Evolutionary conservation across 1,140 invertebrate species (phyloP).

Genomic region (Atta cephalotes): DNA sequence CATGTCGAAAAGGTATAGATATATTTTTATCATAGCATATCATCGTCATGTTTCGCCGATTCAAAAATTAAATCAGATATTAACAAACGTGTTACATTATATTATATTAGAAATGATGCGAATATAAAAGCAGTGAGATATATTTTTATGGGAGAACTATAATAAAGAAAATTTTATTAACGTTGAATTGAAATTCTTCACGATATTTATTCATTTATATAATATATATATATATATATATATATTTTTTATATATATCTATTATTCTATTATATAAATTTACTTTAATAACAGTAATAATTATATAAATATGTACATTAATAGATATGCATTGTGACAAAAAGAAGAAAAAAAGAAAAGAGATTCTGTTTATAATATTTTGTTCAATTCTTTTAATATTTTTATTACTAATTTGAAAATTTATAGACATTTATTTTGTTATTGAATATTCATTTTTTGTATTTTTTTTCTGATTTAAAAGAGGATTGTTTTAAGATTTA

Average conservation of each 20-base stretch:
- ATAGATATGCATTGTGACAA: not conserved
- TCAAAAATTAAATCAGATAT: not conserved
- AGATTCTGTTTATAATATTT: not conserved
- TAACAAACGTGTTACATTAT: not conserved
- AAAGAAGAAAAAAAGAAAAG: not conserved
- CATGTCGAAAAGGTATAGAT: not conserved
- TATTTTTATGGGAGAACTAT: not conserved
- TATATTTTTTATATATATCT: too few species aligned
- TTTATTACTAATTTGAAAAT: not conserved
- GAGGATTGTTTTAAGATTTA: not conserved
- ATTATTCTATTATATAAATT: not conserved
- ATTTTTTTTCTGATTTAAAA: not conserved
- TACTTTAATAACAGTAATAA: not conserved
- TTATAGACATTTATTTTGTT: not conserved
- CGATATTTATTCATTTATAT: not conserved
- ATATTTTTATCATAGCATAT: conserved; percentile 25
- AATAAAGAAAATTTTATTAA: not conserved
- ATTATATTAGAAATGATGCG: not conserved
- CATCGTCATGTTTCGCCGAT: conserved; percentile 1
- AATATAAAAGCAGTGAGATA: not conserved
- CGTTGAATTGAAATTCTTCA: not conserved
- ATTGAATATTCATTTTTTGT: not conserved
- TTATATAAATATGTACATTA: not conserved
- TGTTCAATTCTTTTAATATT: not conserved
- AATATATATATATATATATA: too few species aligned